phyloP scores from a whole-genome alignment of 2,888 invertebrate genomes.

The Lysandra coridon region DNA sequence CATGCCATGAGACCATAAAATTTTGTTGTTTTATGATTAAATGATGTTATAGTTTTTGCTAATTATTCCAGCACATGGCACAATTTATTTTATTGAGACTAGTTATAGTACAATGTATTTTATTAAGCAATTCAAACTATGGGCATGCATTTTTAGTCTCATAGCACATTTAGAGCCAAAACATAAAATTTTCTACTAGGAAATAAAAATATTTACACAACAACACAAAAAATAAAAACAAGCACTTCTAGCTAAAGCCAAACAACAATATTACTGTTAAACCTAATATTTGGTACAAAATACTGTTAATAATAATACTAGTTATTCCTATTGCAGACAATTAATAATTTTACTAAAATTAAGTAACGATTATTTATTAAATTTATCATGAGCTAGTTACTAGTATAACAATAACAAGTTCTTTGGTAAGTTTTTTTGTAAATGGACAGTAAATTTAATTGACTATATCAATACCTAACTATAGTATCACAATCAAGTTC shows the following conservation, averaged over 20 bases:
- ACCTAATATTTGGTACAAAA: neutral
- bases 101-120: too few relatives aligned
- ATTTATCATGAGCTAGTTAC: neutral
- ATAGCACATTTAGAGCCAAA: slow-evolving; percentile 32
- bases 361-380: neutral
- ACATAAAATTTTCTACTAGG: slow-evolving; percentile 36
- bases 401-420: neutral
- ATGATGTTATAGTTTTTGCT: too few relatives aligned
- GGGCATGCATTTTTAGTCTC: slow-evolving; percentile 6
- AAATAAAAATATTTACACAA: slow-evolving; percentile 33
- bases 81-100: too few relatives aligned
- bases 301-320: neutral
- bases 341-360: too few relatives aligned
- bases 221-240: slow-evolving; percentile 31
- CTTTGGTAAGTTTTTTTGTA: neutral
- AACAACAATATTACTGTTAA: neutral
- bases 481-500: too few relatives aligned
- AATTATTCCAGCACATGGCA: too few relatives aligned
- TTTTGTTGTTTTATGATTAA: too few relatives aligned
- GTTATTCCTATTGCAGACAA: neutral
- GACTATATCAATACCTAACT: neutral
- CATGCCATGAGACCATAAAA: neutral
- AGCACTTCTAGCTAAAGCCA: slow-evolving; percentile 19
- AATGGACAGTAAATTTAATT: neutral
- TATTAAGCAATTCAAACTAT: neutral